phyloP scores from a whole-genome alignment of 2,888 invertebrate genomes.

The Andricus quercusramuli region DNA sequence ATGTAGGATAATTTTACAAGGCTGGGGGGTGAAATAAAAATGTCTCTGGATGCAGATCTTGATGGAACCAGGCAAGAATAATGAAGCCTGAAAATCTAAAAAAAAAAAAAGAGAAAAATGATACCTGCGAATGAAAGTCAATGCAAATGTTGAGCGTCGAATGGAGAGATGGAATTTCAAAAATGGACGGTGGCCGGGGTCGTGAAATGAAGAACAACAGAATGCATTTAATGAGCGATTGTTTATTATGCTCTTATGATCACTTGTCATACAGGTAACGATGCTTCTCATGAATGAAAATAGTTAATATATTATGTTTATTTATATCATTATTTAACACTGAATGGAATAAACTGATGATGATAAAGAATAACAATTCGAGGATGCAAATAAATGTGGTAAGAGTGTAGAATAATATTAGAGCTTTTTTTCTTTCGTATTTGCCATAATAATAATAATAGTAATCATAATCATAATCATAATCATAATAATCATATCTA shows the following conservation, averaged over 20 bases:
- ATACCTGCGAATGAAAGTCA: constrained; percentile 59
- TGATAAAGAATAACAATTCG: constrained; percentile 77
- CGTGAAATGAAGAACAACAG: constrained; percentile 79
- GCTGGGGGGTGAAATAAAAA: constrained; percentile 3
- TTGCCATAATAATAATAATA: constrained; percentile 53
- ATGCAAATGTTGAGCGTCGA: constrained; percentile 58
- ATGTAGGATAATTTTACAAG: background rate
- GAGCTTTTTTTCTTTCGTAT: constrained; percentile 62
- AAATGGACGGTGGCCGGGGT: constrained; percentile 73
- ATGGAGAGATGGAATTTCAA: constrained; percentile 60
- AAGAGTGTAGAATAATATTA: constrained; percentile 75
- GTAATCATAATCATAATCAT: constrained; percentile 46
- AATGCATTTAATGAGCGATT: constrained; percentile 79
- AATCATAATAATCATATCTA: constrained; percentile 43
- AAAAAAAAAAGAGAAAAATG: constrained; percentile 47
- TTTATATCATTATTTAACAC: constrained; percentile 78
- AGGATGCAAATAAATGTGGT: constrained; percentile 77
- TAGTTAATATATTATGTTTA: constrained; percentile 79
- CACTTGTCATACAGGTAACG: constrained; percentile 79
- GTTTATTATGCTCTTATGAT: constrained; percentile 79
- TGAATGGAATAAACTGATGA: constrained; percentile 77
- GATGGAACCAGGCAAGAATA: constrained; percentile 18
- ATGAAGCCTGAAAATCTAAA: constrained; percentile 45
- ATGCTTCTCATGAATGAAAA: constrained; percentile 79
- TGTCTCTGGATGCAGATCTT: constrained; percentile 14